Base-by-base conservation (phyloP, 2,888 invertebrate species). In the Diaperis boleti region DNA sequence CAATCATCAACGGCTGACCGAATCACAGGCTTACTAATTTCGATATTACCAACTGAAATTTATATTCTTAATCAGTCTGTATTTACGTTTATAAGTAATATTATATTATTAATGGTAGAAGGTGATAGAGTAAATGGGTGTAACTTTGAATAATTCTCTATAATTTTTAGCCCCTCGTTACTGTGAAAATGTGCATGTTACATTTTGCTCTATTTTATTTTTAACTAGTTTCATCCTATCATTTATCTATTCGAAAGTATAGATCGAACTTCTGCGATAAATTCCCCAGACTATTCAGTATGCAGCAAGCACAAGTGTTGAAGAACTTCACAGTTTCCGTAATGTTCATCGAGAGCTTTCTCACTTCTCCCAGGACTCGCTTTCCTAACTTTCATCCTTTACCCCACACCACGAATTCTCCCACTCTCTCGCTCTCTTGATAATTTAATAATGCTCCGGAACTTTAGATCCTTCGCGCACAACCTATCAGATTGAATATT, bases 331-430 rank as follows among this genome's bases (percentile, higher is more conserved):
- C 76, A 72, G 73, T 67, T 74, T 68, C 66, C 61, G 69, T 72
- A 74, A 73, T 77, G 76, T 77, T 78, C 77, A 78, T 77, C 75
- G 73, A 71, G 75, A 72, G 78, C 75, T 75, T 75, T 71, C 74
- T 74, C 74, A 74, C 75, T 78, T 75, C 76, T 76, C 77, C 72
- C 74, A 74, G 76, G 73, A 70, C 72, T 71, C 73, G 72, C 72
- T 71, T 69, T 70, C 69, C 74, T 69, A 75, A 75, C 73, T 74
- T 75, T 73, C 74, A 73, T 72, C 71, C 74, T 73, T 74, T 74
- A 68, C 69, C 70, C 67, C 66, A 59, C 69, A 64, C 67, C 68
- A 39, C 60, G 44, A 52, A 14, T 52, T 22, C 41, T 42, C 31
- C 59, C 35, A 49, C 49, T 39, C 52, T 50, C 62, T 45, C 52